Conservation (phyloP, 2,888 invertebrate genomes). For the Smittia aterrima region DNA sequence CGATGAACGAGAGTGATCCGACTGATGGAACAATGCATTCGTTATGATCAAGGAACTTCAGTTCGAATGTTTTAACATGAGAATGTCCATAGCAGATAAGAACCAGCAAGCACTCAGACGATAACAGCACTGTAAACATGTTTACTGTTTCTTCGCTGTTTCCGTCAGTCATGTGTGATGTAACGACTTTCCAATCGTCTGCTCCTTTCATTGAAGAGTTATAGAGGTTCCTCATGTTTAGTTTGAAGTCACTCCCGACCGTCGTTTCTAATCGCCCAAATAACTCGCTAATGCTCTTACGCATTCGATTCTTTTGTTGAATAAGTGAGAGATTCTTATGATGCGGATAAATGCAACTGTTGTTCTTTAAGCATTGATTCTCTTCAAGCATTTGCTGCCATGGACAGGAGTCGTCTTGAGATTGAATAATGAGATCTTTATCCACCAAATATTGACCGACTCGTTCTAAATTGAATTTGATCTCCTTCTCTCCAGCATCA, state of each 20-base stretch:
- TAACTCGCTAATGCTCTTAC: slow-evolving; percentile 63
- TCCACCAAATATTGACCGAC: slow-evolving; percentile 88
- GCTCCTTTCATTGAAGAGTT: slow-evolving; percentile 46
- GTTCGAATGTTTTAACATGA: slow-evolving; percentile 49
- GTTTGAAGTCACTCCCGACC: slow-evolving; percentile 62
- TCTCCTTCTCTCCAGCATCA: slow-evolving; percentile 46
- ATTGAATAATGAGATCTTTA: slow-evolving; percentile 64
- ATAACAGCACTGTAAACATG: slow-evolving; percentile 8
- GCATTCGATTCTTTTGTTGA: slow-evolving; percentile 74
- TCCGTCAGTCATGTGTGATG: slow-evolving; percentile 49
- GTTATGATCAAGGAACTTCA: slow-evolving; percentile 55
- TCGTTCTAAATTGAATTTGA: slow-evolving; percentile 79
- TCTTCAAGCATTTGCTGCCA: slow-evolving; percentile 75
- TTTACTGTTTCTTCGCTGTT: slow-evolving; percentile 46
- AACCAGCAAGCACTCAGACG: not conserved
- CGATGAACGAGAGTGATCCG: slow-evolving; percentile 58
- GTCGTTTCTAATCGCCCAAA: slow-evolving; percentile 66
- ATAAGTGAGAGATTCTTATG: slow-evolving; percentile 74
- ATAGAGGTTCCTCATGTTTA: slow-evolving; percentile 58
- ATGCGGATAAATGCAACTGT: slow-evolving; percentile 71
- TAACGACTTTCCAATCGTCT: slow-evolving; percentile 46
- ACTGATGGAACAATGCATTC: slow-evolving; percentile 46
- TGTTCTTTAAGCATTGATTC: slow-evolving; percentile 69
- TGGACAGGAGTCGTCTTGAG: slow-evolving; percentile 68
- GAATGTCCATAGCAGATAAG: not conserved